A percentile compares a stretch with the other conserved stretches of the same genome.
phyloP scores from a whole-genome alignment of 2,113 vertebrate species.

The Meles meles region DNA sequence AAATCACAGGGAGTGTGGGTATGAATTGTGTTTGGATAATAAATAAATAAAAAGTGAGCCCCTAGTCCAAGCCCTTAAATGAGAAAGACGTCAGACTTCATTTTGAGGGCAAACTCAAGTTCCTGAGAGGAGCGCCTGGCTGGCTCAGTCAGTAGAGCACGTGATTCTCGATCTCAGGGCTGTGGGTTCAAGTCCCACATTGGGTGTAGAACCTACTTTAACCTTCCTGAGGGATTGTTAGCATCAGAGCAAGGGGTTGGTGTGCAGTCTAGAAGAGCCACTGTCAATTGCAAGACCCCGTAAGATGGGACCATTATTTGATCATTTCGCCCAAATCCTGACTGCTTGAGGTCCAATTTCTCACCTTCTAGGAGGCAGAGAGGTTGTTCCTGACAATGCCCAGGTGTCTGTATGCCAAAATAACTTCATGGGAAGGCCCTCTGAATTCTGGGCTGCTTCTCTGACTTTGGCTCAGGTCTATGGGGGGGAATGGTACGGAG shows the following conservation, averaged over 20 bases:
- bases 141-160: not conserved
- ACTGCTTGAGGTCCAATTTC: not conserved
- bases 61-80: not conserved
- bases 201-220: not conserved
- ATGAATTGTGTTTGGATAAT: not conserved
- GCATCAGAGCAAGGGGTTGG: accelerated
- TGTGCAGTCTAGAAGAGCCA: not conserved
- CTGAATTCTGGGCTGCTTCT: not conserved
- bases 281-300: too few species aligned
- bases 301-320: not conserved
- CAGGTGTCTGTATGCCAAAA: not conserved
- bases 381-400: too few species aligned
- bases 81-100: not conserved
- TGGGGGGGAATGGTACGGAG: not conserved
- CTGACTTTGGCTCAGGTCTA: not conserved
- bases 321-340: not conserved
- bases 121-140: not conserved
- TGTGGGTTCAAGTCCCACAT: not conserved
- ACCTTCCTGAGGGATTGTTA: not conserved
- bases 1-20: not conserved
- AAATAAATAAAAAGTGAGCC: not conserved
- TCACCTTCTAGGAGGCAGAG: not conserved
- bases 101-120: not conserved
- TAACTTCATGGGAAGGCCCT: not conserved
- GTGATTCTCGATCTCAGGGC: not conserved